Evolutionary conservation across 2,888 invertebrate genomes (phyloP), one percentile per base, ranked within the genome.

Genomic region (Lepidochrysops patricia): DNA sequence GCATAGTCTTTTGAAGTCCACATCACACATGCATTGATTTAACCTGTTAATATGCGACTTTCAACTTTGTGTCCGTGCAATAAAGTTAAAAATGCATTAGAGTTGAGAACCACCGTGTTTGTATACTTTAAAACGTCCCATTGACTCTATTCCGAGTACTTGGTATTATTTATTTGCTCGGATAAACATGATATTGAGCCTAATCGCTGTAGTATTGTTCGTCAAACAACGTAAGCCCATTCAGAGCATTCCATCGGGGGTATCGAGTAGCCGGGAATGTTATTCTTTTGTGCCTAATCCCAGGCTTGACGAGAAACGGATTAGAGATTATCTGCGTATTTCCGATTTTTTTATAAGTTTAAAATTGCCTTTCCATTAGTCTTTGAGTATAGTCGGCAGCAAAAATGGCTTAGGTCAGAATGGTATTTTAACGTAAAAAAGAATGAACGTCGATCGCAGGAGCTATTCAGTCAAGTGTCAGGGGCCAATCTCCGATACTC

Each of bases 11-110:
- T 76, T 78, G 78, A 82, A 79, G 80, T 80, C 78, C 72, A 73
- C 78, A 80, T 81, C 82, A 77, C 74, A 75, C 73, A 81, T 79
- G 81, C 82, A 76, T 49, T 72, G 76, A 71, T 79, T 80, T 77
- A 81, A 80, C 77, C 66, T 66, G 5, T 25, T n/a, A n/a, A n/a
- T n/a, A n/a, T n/a, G n/a, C 59, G 43, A 60, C 57, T 57, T 54
- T 29, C 15, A n/a, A 43, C 61, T 56, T 54, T 67, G 65, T 27
- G 2, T 0, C 1, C 7, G 13, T 0, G 9, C 0, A 1, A 23
- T 60, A 66, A 26, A 57, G 64, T 61, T 43, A 5, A 66, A 52
- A 58, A 43, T 61, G 12, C 19, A 27, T 15, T 35, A 19, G 5
- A 13, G 25, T 25, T 19, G 4, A n/a, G 66, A 62, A 62, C 57